Evolutionary conservation across 2,113 vertebrate species (phyloP).

Genomic region (Tragelaphus scriptus): DNA sequence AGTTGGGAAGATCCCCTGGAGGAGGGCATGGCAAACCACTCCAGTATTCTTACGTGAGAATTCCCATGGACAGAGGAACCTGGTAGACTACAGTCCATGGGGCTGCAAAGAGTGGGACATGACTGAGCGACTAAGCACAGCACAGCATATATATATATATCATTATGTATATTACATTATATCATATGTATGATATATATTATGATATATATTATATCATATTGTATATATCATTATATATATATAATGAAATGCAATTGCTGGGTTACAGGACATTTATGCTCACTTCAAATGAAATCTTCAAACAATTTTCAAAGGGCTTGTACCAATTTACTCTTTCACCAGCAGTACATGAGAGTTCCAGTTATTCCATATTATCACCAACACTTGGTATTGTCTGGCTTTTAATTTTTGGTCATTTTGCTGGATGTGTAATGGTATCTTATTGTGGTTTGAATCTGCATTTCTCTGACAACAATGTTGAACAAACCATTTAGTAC

Average conservation of each 20-base stretch:
- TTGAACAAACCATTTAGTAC: not conserved
- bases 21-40: not conserved
- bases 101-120: not conserved
- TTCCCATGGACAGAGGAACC: not conserved
- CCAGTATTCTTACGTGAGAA: not conserved
- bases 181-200: not conserved
- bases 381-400: not conserved
- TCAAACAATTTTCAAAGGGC: not conserved
- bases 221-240: not conserved
- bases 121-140: not conserved
- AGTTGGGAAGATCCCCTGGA: not conserved
- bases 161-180: not conserved
- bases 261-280: not conserved
- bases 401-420: conserved; percentile 7
- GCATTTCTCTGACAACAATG: not conserved
- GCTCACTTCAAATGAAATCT: not conserved
- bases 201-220: not conserved
- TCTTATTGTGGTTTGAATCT: not conserved
- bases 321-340: not conserved
- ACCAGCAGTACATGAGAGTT: not conserved
- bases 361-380: not conserved
- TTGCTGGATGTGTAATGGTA: not conserved
- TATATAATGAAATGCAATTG: not conserved
- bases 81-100: not conserved
- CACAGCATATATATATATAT: not conserved